Evolutionary conservation across 2,797 vertebrate genomes (phyloP).

Genomic region (Lycodopsis pacificus): DNA sequence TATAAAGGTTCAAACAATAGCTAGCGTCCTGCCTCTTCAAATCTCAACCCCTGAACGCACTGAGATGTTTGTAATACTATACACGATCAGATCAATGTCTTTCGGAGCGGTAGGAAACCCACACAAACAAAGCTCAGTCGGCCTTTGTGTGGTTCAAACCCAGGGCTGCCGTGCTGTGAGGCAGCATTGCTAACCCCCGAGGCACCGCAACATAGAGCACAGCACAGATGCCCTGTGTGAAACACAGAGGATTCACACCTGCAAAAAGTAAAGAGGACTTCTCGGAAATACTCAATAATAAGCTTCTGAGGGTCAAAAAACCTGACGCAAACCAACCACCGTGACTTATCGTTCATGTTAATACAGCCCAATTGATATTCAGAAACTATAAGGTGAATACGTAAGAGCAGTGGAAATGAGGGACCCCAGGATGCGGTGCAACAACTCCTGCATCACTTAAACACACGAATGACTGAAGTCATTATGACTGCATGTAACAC

Average conservation of each 20-base stretch:
- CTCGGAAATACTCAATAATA: slow-evolving; percentile 7
- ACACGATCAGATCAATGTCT: neutral
- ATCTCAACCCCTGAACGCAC: neutral
- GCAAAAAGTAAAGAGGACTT: neutral
- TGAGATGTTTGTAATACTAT: neutral
- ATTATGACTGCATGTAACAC: slow-evolving; percentile 19
- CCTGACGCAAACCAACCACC: slow-evolving; percentile 25
- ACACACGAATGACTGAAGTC: slow-evolving; percentile 22
- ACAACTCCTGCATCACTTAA: slow-evolving; percentile 18
- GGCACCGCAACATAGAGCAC: neutral
- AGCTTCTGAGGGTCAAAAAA: slow-evolving; percentile 26
- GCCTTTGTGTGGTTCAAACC: neutral
- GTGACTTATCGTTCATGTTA: slow-evolving; percentile 55
- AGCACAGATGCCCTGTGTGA: neutral
- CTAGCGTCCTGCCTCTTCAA: neutral
- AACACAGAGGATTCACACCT: slow-evolving; percentile 19
- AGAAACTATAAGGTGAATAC: slow-evolving; percentile 21
- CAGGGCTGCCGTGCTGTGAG: neutral
- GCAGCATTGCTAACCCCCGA: neutral
- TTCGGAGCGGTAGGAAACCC: neutral
- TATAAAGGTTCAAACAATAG: neutral
- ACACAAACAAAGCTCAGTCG: neutral
- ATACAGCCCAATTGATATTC: slow-evolving; percentile 40
- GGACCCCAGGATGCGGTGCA: neutral
- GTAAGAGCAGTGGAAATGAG: slow-evolving; percentile 24